Base-by-base conservation (phyloP, 2,113 vertebrate species). In the Etheostoma cragini region DNA sequence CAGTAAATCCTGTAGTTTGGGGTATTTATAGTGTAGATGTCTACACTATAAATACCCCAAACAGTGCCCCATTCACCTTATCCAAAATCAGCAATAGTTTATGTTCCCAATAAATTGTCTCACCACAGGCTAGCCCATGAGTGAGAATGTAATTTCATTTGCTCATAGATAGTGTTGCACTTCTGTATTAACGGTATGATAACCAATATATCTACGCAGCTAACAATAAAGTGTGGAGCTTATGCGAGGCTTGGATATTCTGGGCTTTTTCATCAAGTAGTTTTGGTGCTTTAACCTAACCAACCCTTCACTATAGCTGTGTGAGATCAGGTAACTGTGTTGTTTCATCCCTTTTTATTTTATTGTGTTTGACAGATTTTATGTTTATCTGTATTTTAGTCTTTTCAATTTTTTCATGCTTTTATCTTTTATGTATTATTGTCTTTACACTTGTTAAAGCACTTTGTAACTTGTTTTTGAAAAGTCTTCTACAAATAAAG, bases 1-100 rank as follows among this genome's bases (percentile, higher is more conserved):
- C 71, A 21, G 35, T 69, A 54, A 63, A 78, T 83, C 63, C 65
- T 53, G 8, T 47, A 24, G 73, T 80, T 75, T 65, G 30, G 30
- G 30, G 30, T 30, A 30, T 30, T 30, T 30, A 30, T 30, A 30
- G 30, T 30, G 30, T 30, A 30, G 30, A 69, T 22, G 33, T 73
- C 46, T 1, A 22, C 24, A 3, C 63, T 26, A 24, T 62, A 81
- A 69, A 72, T 24, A 71, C 10, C 62, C n/a, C 66, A 60, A 61
- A 62, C 38, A n/a, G 33, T 6, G 19, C 63, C 76, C 33, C 38
- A 1, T 50, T 67, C 24, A 67, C 16, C 21, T 16, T 61, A 42
- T 63, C 71, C 14, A 24, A 46, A 60, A 69, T 69, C 47, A 60
- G 49, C 33, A 45, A 22, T 22, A 16, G 30, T 71, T 57, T 72